Evolutionary conservation across 2,113 vertebrate genomes (phyloP).

Genomic region (Plecturocebus donacophilus): DNA sequence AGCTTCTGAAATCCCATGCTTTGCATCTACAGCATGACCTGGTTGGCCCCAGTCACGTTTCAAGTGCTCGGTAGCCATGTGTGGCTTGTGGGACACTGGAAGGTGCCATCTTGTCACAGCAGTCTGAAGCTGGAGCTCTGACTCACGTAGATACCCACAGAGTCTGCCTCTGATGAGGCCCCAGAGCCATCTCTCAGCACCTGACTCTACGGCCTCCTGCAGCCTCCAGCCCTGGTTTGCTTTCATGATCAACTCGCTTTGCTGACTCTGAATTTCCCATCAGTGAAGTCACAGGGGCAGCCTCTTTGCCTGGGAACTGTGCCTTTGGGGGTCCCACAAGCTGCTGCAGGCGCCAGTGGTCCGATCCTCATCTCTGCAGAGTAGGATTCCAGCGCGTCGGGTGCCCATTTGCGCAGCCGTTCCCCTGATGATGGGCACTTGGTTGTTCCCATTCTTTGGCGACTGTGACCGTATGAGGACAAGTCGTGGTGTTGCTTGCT

Average conservation of each 20-base stretch:
- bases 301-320: accelerated
- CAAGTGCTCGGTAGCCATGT: accelerated
- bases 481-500: neutral
- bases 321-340: neutral
- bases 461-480: accelerated
- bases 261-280: neutral
- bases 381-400: accelerated
- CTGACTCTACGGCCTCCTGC: neutral
- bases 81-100: accelerated
- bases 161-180: accelerated
- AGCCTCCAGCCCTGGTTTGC: neutral
- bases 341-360: accelerated
- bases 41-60: accelerated
- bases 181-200: accelerated
- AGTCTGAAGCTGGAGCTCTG: accelerated
- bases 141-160: accelerated
- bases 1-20: neutral
- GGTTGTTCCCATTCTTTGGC: accelerated
- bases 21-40: accelerated
- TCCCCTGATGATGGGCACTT: accelerated
- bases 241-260: neutral
- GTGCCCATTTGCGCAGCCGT: accelerated
- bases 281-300: accelerated
- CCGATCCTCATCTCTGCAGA: neutral
- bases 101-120: too few species aligned